Evolutionary conservation across 2,888 invertebrate genomes (phyloP).

Genomic region (Odontocerum albicorne): DNA sequence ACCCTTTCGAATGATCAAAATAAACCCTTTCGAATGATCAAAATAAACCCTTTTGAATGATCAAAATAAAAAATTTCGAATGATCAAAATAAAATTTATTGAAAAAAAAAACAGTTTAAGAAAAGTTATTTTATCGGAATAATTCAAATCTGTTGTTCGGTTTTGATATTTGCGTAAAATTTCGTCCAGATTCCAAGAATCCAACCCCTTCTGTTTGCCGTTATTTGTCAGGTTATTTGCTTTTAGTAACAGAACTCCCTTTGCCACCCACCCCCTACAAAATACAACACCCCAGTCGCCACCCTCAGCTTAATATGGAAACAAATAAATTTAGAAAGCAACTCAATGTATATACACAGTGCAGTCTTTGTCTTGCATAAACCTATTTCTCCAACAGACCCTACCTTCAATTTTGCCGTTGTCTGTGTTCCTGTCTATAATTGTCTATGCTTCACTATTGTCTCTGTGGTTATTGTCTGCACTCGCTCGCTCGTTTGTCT

Average conservation of each 20-base stretch:
- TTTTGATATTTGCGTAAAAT: background rate
- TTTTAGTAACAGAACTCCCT: conserved; percentile 15
- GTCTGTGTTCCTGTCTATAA: conserved; percentile 27
- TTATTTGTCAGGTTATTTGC: conserved; percentile 24
- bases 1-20: too few relatives aligned
- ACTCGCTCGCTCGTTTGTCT: conserved; percentile 28
- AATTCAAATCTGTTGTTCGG: background rate
- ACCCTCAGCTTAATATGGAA: conserved; percentile 22
- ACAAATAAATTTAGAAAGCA: conserved; percentile 27
- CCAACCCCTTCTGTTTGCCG: background rate
- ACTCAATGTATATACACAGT: conserved; percentile 6
- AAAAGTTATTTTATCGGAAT: background rate
- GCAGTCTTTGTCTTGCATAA: conserved; percentile 16
- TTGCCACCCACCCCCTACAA: conserved; percentile 5
- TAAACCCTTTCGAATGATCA: too few relatives aligned
- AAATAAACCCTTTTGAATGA: too few relatives aligned
- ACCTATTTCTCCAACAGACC: conserved; percentile 15
- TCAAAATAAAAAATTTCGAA: too few relatives aligned
- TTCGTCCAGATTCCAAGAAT: too few relatives aligned
- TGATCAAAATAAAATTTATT: background rate
- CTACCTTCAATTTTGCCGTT: conserved; percentile 10
- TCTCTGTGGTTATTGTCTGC: conserved; percentile 34
- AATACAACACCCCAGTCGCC: background rate
- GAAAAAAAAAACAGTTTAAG: background rate
- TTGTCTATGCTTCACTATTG: conserved; percentile 28